Conservation (phyloP, 2,797 vertebrate species). For the Chiloscyllium punctatum region DNA sequence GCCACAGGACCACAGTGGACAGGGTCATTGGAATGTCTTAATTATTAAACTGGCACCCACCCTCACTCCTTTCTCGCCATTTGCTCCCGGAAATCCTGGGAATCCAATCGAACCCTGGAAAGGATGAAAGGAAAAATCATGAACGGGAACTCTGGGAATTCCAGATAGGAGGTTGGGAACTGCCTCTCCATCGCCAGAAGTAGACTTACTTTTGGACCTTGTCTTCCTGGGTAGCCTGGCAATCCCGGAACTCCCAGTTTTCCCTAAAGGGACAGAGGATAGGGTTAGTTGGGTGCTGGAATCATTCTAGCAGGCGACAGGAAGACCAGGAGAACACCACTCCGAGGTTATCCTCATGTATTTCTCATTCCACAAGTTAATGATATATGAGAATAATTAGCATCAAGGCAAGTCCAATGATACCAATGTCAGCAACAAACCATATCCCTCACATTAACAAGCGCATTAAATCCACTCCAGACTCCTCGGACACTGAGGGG, state of each 20-base stretch:
- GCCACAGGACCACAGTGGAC: not conserved
- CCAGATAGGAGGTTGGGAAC: too few relatives aligned
- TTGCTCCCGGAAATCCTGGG: constrained; percentile 93
- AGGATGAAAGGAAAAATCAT: not conserved
- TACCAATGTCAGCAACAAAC: not conserved
- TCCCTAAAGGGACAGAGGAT: constrained; percentile 60
- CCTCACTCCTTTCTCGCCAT: constrained; percentile 92
- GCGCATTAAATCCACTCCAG: not conserved
- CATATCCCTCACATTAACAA: not conserved
- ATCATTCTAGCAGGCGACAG: not conserved
- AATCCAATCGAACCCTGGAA: constrained; percentile 86
- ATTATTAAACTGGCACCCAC: constrained; percentile 56
- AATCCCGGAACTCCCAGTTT: constrained; percentile 94
- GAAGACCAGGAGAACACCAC: not conserved
- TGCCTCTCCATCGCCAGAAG: not conserved
- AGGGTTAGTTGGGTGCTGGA: not conserved
- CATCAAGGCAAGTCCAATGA: not conserved
- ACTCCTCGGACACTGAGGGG: not conserved
- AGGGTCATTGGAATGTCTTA: not conserved
- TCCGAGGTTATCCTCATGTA: not conserved
- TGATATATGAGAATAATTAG: not conserved
- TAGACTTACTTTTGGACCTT: constrained; percentile 82
- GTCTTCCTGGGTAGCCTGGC: constrained; percentile 92
- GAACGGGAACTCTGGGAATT: not conserved
- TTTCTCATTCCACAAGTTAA: not conserved